Conservation (phyloP, 2,888 invertebrate genomes). For the Microdon myrmicae region DNA sequence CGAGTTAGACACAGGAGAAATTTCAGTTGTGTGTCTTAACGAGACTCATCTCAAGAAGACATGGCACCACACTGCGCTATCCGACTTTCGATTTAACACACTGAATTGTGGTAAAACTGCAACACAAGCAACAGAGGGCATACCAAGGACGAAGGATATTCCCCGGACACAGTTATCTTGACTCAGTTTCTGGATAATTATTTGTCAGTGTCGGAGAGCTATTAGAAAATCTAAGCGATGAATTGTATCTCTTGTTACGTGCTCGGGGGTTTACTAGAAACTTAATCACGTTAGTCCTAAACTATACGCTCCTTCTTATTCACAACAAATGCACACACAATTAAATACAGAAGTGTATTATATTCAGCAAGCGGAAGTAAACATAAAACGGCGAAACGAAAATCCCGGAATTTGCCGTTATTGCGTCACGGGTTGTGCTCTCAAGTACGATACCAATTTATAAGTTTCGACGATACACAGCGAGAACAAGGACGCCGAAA, state of each 20-base stretch:
- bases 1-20: no score
- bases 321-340: background rate
- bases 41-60: no score
- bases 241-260: constrained; percentile 4
- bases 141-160: no score
- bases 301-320: background rate
- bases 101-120: no score
- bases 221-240: constrained; percentile 31
- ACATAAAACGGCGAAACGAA: constrained; percentile 21
- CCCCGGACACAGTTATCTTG: no score
- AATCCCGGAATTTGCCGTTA: constrained; percentile 22
- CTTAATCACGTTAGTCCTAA: constrained; percentile 9
- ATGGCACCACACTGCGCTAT: no score
- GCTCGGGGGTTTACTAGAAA: background rate
- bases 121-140: no score
- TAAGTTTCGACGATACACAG: constrained; percentile 16
- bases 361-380: constrained; percentile 18
- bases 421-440: constrained; percentile 18
- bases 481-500: background rate
- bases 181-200: constrained; percentile 37
- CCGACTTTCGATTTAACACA: no score
- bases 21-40: no score
- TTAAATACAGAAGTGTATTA: no score
- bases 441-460: background rate
- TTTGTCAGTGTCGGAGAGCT: constrained; percentile 39